Conservation (phyloP, 2,797 vertebrate genomes). For the Rhinophrynus dorsalis region DNA sequence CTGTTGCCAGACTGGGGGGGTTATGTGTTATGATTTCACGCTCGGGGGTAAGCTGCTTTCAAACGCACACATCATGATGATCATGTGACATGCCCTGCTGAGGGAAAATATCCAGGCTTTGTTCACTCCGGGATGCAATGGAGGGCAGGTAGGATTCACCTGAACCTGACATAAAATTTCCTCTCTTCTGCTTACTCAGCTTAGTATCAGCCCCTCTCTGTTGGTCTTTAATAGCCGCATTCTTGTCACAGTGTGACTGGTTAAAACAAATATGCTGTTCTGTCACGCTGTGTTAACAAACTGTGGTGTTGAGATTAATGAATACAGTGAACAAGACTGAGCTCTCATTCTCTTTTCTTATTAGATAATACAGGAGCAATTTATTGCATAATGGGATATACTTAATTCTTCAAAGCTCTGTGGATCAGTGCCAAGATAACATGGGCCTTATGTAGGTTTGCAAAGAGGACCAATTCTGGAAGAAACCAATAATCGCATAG, state of each 20-base stretch:
- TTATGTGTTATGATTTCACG: conserved; percentile 40
- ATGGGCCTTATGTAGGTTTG: too few relatives aligned
- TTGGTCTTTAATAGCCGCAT: conserved; percentile 12
- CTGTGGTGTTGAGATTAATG: not conserved
- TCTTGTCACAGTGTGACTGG: conserved; percentile 43
- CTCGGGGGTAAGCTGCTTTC: conserved; percentile 49
- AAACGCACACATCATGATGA: conserved; percentile 43
- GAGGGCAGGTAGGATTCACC: conserved; percentile 44
- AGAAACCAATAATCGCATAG: too few relatives aligned
- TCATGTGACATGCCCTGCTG: conserved; percentile 45
- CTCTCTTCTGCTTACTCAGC: not conserved
- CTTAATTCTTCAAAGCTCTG: not conserved
- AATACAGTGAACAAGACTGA: not conserved
- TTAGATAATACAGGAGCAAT: not conserved
- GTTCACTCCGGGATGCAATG: conserved; percentile 14
- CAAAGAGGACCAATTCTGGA: too few relatives aligned
- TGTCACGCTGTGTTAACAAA: conserved; percentile 22
- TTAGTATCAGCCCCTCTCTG: not conserved
- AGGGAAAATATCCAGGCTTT: conserved; percentile 36
- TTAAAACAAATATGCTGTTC: not conserved
- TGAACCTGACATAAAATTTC: not conserved
- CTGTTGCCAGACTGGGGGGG: conserved; percentile 30
- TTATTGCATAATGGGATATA: not conserved
- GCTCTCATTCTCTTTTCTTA: not conserved
- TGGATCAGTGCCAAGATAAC: not conserved